Percentiles rank a stretch among this genome's conserved stretches.
These are phyloP conservation scores for Myopa testacea DNA, from an alignment of 2,888 invertebrate genomes.

Conservation along the genomic window DNA sequence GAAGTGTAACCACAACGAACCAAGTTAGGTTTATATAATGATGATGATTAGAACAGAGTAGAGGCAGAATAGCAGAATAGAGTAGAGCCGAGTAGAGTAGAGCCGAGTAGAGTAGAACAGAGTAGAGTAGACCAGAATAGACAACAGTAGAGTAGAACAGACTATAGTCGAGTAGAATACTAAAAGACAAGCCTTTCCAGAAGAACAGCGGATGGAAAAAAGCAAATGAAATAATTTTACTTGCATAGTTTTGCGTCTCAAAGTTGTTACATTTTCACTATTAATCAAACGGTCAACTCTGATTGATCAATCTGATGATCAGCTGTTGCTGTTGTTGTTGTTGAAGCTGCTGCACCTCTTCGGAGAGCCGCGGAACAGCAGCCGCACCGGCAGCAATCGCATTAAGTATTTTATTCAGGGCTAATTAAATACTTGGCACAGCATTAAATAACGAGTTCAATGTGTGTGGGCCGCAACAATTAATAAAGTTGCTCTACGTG, in stretches of 20 bases:
- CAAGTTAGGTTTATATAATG: too few relatives aligned
- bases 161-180: too few relatives aligned
- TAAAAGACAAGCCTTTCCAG: too few relatives aligned
- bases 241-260: background rate
- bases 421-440: conserved; percentile 55
- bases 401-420: conserved; percentile 51
- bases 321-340: background rate
- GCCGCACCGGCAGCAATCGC: background rate
- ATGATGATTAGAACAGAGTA: too few relatives aligned
- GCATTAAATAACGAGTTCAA: conserved; percentile 17
- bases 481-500: background rate
- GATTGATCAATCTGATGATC: background rate
- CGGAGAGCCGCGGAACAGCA: background rate
- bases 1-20: background rate
- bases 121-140: too few relatives aligned
- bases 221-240: background rate
- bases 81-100: too few relatives aligned
- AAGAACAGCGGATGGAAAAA: background rate
- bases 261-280: background rate
- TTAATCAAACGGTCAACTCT: background rate
- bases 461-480: conserved; percentile 23
- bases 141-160: too few relatives aligned
- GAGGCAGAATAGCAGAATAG: too few relatives aligned
- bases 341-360: background rate
- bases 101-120: too few relatives aligned